A percentile compares a stretch with the other conserved stretches of the same genome.
Conservation (phyloP, 2,888 invertebrate species). For the Mantis religiosa region DNA sequence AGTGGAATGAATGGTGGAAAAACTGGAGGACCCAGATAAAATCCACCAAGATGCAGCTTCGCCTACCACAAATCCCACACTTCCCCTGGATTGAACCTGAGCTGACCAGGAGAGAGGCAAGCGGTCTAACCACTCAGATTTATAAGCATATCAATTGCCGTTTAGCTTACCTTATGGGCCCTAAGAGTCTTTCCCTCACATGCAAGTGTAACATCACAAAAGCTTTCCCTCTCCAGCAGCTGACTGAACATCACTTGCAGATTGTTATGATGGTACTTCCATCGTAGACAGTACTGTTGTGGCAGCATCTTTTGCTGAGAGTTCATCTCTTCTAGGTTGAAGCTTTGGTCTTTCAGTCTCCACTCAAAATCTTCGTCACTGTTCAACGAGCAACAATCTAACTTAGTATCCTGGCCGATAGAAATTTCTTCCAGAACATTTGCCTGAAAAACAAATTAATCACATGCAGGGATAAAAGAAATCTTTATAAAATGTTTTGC, state of each 20-base stretch:
- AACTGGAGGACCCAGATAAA: too few relatives aligned
- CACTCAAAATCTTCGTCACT: background rate
- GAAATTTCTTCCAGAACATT: conserved; percentile 3
- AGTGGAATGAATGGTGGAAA: too few relatives aligned
- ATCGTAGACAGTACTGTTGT: conserved; percentile 86
- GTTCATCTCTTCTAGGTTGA: conserved; percentile 19
- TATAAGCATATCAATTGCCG: too few relatives aligned
- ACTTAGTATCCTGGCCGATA: background rate
- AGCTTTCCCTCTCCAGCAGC: conserved; percentile 78
- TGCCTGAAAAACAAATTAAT: background rate
- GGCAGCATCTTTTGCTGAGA: conserved; percentile 59
- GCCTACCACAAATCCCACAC: too few relatives aligned
- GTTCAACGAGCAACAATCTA: background rate
- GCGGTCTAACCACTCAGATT: too few relatives aligned
- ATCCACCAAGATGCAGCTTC: too few relatives aligned
- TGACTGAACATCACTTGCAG: conserved; percentile 86
- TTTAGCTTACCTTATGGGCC: conserved; percentile 58
- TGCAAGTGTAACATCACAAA: conserved; percentile 86
- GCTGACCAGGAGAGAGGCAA: too few relatives aligned
- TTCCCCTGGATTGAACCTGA: too few relatives aligned
- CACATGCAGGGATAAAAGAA: too few relatives aligned
- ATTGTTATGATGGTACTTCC: conserved; percentile 91
- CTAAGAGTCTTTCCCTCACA: conserved; percentile 77
- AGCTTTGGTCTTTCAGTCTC: background rate
- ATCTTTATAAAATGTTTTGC: too few relatives aligned